Percentiles rank a stretch among this genome's conserved stretches.
These are phyloP conservation scores for Cavia porcellus DNA, from an alignment of 2,113 vertebrate genomes.

Conservation along the genomic window DNA sequence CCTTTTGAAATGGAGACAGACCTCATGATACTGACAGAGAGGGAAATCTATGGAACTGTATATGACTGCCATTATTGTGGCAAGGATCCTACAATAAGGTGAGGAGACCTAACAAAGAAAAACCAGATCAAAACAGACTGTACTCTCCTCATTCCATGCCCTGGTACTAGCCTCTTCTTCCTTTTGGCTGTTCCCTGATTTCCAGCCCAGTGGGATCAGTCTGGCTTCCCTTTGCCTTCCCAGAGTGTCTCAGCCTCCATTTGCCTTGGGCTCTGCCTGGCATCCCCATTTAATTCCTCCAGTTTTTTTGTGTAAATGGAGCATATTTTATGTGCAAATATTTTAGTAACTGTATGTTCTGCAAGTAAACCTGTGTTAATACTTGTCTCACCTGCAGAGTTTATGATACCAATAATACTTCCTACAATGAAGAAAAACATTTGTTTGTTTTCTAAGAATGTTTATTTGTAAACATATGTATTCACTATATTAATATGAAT, in stretches of 20 bases:
- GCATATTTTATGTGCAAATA: conserved; percentile 91
- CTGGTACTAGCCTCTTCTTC: neutral
- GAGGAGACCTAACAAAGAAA: conserved; percentile 66
- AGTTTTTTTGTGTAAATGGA: conserved; percentile 88
- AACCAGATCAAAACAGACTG: conserved; percentile 60
- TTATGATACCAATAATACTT: conserved; percentile 94
- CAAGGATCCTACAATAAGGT: neutral
- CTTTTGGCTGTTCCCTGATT: conserved; percentile 73
- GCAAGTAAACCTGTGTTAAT: conserved; percentile 92
- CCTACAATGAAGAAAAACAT: conserved; percentile 91
- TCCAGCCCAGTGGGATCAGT: conserved; percentile 78
- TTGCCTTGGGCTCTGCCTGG: conserved; percentile 86
- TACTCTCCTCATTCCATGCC: conserved; percentile 45
- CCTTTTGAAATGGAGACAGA: conserved; percentile 23
- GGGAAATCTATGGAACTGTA: neutral
- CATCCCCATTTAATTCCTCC: conserved; percentile 84
- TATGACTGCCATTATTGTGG: neutral
- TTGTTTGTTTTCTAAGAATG: conserved; percentile 93
- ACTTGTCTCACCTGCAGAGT: conserved; percentile 92
- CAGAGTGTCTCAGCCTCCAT: conserved; percentile 84
- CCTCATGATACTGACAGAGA: neutral
- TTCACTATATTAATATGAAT: conserved; percentile 98
- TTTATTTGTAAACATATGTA: conserved; percentile 98
- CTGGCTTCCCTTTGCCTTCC: conserved; percentile 84
- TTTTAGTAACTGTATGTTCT: conserved; percentile 95